phyloP scores from a whole-genome alignment of 2,797 vertebrate species.

The Adrianichthys oophorus region DNA sequence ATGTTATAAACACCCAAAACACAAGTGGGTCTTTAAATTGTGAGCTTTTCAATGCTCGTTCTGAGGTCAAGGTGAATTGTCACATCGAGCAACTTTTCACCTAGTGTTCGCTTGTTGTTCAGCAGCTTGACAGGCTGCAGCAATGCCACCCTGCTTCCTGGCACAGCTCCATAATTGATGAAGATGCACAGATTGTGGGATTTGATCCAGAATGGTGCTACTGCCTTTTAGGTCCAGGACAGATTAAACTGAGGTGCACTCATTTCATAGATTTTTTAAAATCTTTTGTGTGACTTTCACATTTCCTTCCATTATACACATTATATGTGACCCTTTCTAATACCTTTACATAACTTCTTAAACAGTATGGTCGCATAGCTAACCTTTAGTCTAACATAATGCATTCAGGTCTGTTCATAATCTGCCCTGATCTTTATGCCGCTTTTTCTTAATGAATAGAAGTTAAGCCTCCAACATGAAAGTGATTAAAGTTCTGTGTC shows the following conservation, averaged over 20 bases:
- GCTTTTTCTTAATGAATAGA: constrained; percentile 15
- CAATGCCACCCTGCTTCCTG: constrained; percentile 53
- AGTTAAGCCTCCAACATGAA: constrained; percentile 27
- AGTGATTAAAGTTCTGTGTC: constrained; percentile 41
- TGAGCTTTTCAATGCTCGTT: constrained; percentile 22
- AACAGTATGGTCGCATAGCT: background rate
- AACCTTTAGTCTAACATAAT: constrained; percentile 2
- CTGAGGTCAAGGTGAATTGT: constrained; percentile 68
- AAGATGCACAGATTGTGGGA: constrained; percentile 55
- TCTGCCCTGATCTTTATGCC: constrained; percentile 8
- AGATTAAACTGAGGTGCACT: constrained; percentile 35
- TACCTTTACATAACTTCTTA: too few species aligned
- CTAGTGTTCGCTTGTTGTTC: constrained; percentile 35
- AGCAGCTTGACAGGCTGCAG: constrained; percentile 58
- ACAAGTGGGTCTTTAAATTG: background rate
- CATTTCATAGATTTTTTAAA: background rate
- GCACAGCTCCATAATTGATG: constrained; percentile 72
- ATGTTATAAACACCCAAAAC: too few species aligned
- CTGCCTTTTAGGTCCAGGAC: constrained; percentile 34
- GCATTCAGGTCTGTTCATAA: constrained; percentile 2
- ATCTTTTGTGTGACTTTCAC: too few species aligned
- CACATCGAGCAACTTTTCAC: constrained; percentile 60
- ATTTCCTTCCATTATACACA: too few species aligned
- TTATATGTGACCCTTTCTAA: too few species aligned
- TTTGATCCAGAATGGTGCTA: constrained; percentile 53